These are phyloP conservation scores for Pangasianodon hypophthalmus DNA, from an alignment of 2,113 vertebrate species.

Conservation along the genomic window DNA sequence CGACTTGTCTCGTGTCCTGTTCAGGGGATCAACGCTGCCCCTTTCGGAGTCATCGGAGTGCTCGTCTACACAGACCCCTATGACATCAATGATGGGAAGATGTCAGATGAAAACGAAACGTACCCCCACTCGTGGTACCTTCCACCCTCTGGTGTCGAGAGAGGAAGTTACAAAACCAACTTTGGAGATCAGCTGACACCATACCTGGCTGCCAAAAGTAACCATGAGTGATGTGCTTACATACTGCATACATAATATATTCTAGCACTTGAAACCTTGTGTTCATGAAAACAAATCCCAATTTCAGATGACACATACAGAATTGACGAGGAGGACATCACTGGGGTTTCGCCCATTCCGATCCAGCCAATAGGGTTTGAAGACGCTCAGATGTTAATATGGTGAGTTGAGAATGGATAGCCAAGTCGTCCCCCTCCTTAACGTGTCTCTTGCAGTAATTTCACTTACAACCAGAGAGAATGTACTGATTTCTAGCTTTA, in stretches of 20 bases:
- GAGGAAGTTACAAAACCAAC: constrained; percentile 72
- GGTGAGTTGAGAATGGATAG: constrained; percentile 69
- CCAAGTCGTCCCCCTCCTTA: background rate
- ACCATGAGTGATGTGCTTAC: background rate
- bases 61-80: constrained; percentile 86
- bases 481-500: background rate
- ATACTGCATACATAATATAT: background rate
- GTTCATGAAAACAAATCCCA: background rate
- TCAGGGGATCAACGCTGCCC: constrained; percentile 83
- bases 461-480: background rate
- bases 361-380: constrained; percentile 87
- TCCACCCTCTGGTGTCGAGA: constrained; percentile 83
- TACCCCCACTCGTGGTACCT: constrained; percentile 87
- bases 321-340: constrained; percentile 63
- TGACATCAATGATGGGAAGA: constrained; percentile 82
- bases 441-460: background rate
- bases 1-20: background rate
- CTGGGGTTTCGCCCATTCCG: constrained; percentile 81
- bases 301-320: constrained; percentile 76
- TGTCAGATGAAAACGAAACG: constrained; percentile 72
- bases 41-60: constrained; percentile 77
- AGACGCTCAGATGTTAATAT: constrained; percentile 81
- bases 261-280: background rate
- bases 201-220: constrained; percentile 81
- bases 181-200: constrained; percentile 84